phyloP scores from a whole-genome alignment of 2,888 invertebrate species.

The Embidobia sp. region DNA sequence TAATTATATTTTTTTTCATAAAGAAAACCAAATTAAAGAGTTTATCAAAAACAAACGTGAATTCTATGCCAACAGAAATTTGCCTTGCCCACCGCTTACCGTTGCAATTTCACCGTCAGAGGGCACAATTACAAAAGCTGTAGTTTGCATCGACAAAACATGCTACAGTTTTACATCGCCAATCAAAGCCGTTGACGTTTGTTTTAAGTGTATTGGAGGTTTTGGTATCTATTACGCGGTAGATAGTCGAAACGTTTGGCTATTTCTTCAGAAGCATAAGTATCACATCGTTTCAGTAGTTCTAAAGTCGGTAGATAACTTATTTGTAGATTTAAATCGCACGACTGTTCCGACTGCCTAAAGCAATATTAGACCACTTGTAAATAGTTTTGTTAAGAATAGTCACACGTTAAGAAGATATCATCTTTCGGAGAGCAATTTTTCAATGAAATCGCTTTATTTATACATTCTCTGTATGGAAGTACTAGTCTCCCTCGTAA shows the following conservation, averaged over 20 bases:
- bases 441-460: constrained; percentile 7
- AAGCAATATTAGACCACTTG: no score
- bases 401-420: no score
- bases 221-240: constrained; percentile 1
- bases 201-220: constrained; percentile 7
- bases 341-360: no score
- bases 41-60: constrained; percentile 1
- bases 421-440: constrained; percentile 7
- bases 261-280: background rate
- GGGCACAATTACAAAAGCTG: background rate
- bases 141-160: constrained; percentile 4
- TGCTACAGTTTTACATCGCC: background rate
- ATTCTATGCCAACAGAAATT: constrained; percentile 1
- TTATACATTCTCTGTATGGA: constrained; percentile 10
- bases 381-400: background rate
- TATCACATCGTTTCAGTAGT: no score
- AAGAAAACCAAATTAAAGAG: background rate
- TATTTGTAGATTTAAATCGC: no score
- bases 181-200: constrained; percentile 8
- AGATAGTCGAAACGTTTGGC: constrained; percentile 4
- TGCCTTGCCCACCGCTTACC: background rate
- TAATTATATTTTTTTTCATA: no score
- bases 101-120: constrained; percentile 3
- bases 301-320: no score
- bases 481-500: constrained; percentile 18